A percentile compares a stretch with the other conserved stretches of the same genome.
phyloP scores from a whole-genome alignment of 2,113 vertebrate species.

The Eleginops maclovinus region DNA sequence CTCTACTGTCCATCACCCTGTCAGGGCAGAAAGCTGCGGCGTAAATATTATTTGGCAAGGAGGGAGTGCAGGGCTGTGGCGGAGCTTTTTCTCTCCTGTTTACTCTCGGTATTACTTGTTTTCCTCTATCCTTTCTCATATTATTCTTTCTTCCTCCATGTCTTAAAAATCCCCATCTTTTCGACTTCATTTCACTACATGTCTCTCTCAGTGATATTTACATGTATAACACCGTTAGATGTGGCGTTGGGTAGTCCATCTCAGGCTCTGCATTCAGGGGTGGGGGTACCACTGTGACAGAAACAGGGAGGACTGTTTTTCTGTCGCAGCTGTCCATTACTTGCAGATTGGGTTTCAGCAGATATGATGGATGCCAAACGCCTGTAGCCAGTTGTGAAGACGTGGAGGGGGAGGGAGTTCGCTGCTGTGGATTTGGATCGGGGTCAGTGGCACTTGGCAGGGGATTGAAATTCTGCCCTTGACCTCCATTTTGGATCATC shows the following conservation, averaged over 20 bases:
- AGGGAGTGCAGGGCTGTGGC: conserved; percentile 21
- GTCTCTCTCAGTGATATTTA: conserved; percentile 3
- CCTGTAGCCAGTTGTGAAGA: conserved; percentile 92
- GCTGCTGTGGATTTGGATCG: conserved; percentile 60
- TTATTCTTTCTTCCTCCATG: neutral
- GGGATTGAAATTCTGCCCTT: conserved; percentile 66
- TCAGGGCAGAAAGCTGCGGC: conserved; percentile 70
- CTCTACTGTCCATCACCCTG: conserved; percentile 76
- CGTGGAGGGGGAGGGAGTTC: conserved; percentile 70
- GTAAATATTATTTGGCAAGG: conserved; percentile 63
- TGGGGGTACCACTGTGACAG: conserved; percentile 42
- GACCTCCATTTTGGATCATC: conserved; percentile 69
- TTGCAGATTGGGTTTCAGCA: conserved; percentile 91
- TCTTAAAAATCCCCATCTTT: neutral
- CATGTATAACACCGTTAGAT: conserved; percentile 11
- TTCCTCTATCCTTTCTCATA: neutral
- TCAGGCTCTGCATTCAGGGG: conserved; percentile 32
- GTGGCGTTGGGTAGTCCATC: conserved; percentile 8
- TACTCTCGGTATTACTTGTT: neutral
- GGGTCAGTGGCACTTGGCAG: conserved; percentile 66
- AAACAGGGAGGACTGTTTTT: conserved; percentile 62
- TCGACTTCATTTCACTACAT: conserved; percentile 2
- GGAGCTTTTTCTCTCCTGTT: conserved; percentile 32
- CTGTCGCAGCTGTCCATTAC: conserved; percentile 89
- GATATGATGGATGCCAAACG: conserved; percentile 90